Conservation (phyloP, 1,140 invertebrate genomes). For the Myzus persicae region DNA sequence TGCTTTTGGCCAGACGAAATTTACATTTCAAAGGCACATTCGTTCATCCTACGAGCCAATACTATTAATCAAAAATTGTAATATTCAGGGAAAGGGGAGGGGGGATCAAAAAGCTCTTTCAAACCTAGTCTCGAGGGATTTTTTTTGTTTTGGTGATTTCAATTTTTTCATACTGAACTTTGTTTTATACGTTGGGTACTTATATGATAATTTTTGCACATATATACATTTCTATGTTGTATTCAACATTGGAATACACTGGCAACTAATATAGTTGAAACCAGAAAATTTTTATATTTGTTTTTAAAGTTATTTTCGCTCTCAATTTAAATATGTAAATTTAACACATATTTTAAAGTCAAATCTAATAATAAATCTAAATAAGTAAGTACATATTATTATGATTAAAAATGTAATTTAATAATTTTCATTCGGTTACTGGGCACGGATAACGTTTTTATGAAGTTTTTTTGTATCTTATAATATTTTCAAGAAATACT, state of each 20-base stretch:
- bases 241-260: not conserved
- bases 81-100: not conserved
- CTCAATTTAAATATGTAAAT: conserved; percentile 3
- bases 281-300: not conserved
- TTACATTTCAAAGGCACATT: conserved; percentile 57
- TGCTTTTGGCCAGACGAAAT: conserved; percentile 42
- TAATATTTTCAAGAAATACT: not conserved
- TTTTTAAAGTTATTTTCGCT: not conserved
- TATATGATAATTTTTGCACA: conserved; percentile 38
- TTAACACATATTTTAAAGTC: not conserved
- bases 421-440: not conserved
- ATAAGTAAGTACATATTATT: not conserved
- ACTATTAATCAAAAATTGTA: conserved; percentile 58
- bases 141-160: conserved; percentile 52
- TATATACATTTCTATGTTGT: conserved; percentile 24
- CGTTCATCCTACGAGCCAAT: conserved; percentile 33
- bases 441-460: not conserved
- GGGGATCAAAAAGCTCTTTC: conserved; percentile 46
- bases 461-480: not conserved
- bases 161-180: conserved; percentile 34
- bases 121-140: conserved; percentile 5
- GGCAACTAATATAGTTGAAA: not conserved
- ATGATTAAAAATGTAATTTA: not conserved
- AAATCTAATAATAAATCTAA: not conserved
- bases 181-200: not conserved